Base-by-base conservation (phyloP, 2,113 vertebrate species). In the Symphodus melops region DNA sequence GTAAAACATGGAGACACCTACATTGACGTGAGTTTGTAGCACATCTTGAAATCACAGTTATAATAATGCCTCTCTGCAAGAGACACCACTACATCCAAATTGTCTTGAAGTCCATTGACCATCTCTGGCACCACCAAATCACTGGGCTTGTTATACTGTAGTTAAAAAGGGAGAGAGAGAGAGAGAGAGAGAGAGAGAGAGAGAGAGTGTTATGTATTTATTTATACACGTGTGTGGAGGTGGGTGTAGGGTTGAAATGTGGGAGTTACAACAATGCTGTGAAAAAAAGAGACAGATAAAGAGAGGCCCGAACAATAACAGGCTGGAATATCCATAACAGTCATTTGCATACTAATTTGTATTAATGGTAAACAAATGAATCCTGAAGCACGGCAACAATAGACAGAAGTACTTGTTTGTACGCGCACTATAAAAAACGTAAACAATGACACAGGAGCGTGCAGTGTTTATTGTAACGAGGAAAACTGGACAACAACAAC, bases 11-110 rank as follows among this genome's bases (percentile, higher is more conserved):
- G 4, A 41, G 8, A 75, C 53, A 96, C 98, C 93, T 94, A 99
- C 98, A 94, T 96, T 10, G 97, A 98, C 28, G 97, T 99, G 64
- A 98, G 96, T 71, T 98, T 97, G 92, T 98, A 99, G 92, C 98
- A 99, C 95, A 98, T 98, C 92, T 99, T 99, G 91, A 99, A 99
- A 82, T 95, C 94, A 92, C 97, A 99, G 94, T 99, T 99, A 92
- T 99, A 99, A 91, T 99, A 99, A 94, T 99, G 98, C 65, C 98
- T 95, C 94, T 99, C 98, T 75, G 98, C 98, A 82, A 99, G 94
- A 70, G 97, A 99, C 73, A 99, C 97, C 0, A 98, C 97, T 23
- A 99, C 96, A 91, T 99, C 97, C 93, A 99, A 87, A 83, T 99
- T 99, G 83, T 98, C 96, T 78, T 98, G 96, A 76, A 99, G 96